Base-by-base conservation (phyloP, 2,113 vertebrate genomes). In the Ailurus styani region DNA sequence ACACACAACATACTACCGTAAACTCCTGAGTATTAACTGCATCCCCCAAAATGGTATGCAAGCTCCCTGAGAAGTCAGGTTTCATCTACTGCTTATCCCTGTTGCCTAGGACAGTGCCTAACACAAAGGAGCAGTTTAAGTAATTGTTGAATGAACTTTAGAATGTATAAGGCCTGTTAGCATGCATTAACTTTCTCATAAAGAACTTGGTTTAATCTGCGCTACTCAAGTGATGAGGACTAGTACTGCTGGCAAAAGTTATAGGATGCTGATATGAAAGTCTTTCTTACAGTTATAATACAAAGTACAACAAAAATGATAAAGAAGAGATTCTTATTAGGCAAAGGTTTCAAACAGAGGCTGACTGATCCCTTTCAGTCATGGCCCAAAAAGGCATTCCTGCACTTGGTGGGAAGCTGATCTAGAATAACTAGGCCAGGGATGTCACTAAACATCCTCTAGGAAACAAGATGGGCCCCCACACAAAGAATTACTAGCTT, bases 161-260 rank as follows among this genome's bases (percentile, higher is more conserved):
- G 37, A 88, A 87, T 78, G 42, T 54, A 15, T 18, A 81, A 40
- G 83, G 47, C 17, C 81, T 50, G n/a, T 55, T 55, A 73, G 17
- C n/a, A 93, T 50, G 93, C 18, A 60, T 66, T 75, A 79, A 8
- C 54, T 85, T 88, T 60, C 72, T 72, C 25, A 70, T 29, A 77
- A 94, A 87, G 52, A 82, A 66, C 66, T 45, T 79, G 10, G 40
- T 83, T 90, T 98, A 31, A 27, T 40, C 42, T 42, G 29, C 77
- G n/a, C 64, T 85, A 75, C 37, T 60, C 7, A 50, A 55, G 34
- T 47, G 18, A 90, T 91, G 0, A 92, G n/a, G 27, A 60, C n/a
- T 72, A n/a, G 23, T 13, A 60, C 37, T 50, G 21, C 12, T 31
- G 52, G 47, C 20, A 27, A 45, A 83, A 90, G 50, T 11, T 40